Conservation (phyloP, 1,140 invertebrate species). For the Drosophila kanapiae region DNA sequence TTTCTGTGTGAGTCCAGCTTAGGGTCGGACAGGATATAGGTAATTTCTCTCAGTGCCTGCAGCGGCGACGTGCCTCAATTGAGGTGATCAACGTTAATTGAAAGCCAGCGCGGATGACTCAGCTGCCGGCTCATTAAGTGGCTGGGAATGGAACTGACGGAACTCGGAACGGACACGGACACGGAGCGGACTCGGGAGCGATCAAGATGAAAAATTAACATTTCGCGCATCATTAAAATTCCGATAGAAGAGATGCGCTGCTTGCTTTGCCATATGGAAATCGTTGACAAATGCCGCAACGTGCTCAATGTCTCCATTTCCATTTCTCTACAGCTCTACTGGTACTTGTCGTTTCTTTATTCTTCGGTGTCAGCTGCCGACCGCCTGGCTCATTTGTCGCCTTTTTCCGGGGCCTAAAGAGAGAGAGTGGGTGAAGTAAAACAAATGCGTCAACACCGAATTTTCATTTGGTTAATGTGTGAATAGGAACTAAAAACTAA, state of each 20-base stretch:
- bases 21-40: neutral
- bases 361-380: conserved; percentile 62
- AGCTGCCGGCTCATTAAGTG: conserved; percentile 72
- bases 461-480: conserved; percentile 84
- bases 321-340: conserved; percentile 31
- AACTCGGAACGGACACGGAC: conserved; percentile 21
- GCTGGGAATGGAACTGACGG: conserved; percentile 37
- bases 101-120: conserved; percentile 73
- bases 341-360: conserved; percentile 48
- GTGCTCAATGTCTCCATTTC: conserved; percentile 75
- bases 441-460: conserved; percentile 84
- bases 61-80: conserved; percentile 76
- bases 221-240: conserved; percentile 82
- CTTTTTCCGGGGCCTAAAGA: conserved; percentile 14
- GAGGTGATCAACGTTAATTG: conserved; percentile 83
- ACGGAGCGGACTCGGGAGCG: conserved; percentile 18
- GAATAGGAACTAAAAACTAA: conserved; percentile 70
- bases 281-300: conserved; percentile 79
- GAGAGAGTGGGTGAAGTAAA: conserved; percentile 70
- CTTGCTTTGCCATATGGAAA: conserved; percentile 58
- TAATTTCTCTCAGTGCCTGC: conserved; percentile 18
- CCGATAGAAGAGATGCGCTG: conserved; percentile 54
- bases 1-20: neutral
- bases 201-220: conserved; percentile 82
- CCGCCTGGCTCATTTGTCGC: conserved; percentile 75